These are phyloP conservation scores for Quadroppia sp. DNA, from an alignment of 2,888 invertebrate species.

Conservation along the genomic window DNA sequence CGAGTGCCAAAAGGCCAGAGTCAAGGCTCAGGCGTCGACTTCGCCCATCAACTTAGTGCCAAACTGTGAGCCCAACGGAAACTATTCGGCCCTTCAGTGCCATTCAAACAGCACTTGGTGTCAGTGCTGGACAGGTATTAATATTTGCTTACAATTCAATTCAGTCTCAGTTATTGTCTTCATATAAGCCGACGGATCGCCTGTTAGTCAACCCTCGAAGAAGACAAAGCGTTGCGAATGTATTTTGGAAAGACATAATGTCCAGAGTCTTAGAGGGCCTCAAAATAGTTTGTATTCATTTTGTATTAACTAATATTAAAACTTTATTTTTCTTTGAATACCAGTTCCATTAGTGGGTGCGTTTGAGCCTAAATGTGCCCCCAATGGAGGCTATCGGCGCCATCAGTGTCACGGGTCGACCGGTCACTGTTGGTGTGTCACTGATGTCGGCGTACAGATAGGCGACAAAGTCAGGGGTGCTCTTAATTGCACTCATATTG, in stretches of 20 bases:
- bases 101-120: constrained; percentile 37
- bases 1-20: background rate
- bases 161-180: background rate
- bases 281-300: background rate
- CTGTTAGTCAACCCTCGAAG: constrained; percentile 21
- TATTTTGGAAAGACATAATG: background rate
- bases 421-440: constrained; percentile 34
- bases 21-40: background rate
- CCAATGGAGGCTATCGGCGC: background rate
- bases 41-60: constrained; percentile 25
- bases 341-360: too few species aligned
- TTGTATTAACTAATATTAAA: too few species aligned
- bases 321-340: too few species aligned
- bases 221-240: constrained; percentile 31
- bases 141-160: background rate
- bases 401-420: constrained; percentile 26
- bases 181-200: constrained; percentile 1
- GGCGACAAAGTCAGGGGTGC: background rate
- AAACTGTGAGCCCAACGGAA: constrained; percentile 34
- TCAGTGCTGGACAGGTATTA: constrained; percentile 39
- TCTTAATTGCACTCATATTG: background rate
- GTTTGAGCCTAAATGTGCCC: constrained; percentile 1
- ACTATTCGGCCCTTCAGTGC: constrained; percentile 37
- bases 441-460: constrained; percentile 5
- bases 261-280: background rate